A percentile compares a stretch with the other conserved stretches of the same genome.
Evolutionary conservation across 2,113 vertebrate genomes (phyloP).

Genomic region (Lycaon pictus): DNA sequence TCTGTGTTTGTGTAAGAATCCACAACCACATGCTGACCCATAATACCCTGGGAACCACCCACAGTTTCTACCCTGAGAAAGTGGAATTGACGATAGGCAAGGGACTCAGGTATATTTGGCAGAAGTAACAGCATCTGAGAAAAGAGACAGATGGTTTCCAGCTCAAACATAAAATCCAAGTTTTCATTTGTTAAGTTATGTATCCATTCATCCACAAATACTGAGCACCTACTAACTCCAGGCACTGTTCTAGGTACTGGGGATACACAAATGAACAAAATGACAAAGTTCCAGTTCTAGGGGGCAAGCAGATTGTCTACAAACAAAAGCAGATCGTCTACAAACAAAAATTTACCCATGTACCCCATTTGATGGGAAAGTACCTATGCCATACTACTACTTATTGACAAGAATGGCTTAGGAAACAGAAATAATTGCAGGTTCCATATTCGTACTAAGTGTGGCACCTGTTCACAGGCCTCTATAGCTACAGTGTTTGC

Average conservation of each 20-base stretch:
- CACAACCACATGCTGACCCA: slow-evolving; percentile 60
- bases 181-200: neutral
- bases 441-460: neutral
- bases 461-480: neutral
- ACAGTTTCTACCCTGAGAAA: neutral
- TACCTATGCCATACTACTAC: neutral
- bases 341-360: neutral
- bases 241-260: neutral
- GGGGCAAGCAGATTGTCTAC: neutral
- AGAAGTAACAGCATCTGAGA: slow-evolving; percentile 3
- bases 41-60: neutral
- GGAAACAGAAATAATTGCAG: neutral
- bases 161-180: neutral
- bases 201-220: neutral
- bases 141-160: neutral
- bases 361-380: neutral
- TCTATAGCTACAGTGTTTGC: neutral
- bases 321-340: slow-evolving; percentile 7
- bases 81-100: neutral
- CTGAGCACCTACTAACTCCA: neutral
- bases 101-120: neutral
- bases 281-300: neutral
- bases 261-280: slow-evolving; percentile 3
- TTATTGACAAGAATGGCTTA: neutral
- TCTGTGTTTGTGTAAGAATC: slow-evolving; percentile 8